These are phyloP conservation scores for Thymelicus sylvestris DNA, from an alignment of 2,888 invertebrate species.

Conservation along the genomic window DNA sequence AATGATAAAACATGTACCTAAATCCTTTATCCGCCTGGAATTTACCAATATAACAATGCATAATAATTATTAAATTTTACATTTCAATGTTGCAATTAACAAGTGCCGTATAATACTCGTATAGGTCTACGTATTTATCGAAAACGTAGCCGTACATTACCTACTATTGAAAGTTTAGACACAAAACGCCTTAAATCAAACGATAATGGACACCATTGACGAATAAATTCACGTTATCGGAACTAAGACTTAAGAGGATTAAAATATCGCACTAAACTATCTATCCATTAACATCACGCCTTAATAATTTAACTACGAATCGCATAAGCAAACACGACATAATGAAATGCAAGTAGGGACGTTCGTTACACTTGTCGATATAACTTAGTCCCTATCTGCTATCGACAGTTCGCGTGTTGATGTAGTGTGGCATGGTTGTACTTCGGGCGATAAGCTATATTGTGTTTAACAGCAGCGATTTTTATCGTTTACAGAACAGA, in stretches of 20 bases:
- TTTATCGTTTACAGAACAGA: too few species aligned
- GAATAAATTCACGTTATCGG: constrained; percentile 13
- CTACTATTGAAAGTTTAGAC: too few species aligned
- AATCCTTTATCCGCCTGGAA: too few species aligned
- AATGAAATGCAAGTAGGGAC: constrained; percentile 73
- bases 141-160: too few species aligned
- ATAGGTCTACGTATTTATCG: too few species aligned
- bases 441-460: background rate
- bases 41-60: too few species aligned
- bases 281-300: constrained; percentile 32
- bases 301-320: constrained; percentile 36
- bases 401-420: constrained; percentile 67
- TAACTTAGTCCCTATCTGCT: constrained; percentile 72
- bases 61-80: too few species aligned
- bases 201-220: background rate
- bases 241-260: background rate
- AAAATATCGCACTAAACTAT: constrained; percentile 25
- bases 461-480: too few species aligned
- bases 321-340: constrained; percentile 41
- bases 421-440: constrained; percentile 46
- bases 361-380: constrained; percentile 64
- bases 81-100: too few species aligned
- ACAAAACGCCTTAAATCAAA: constrained; percentile 1
- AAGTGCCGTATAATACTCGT: too few species aligned
- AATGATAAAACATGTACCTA: too few species aligned